These are phyloP conservation scores for Caenorhabditis afra DNA, from an alignment of 2,888 invertebrate genomes.

Conservation along the genomic window DNA sequence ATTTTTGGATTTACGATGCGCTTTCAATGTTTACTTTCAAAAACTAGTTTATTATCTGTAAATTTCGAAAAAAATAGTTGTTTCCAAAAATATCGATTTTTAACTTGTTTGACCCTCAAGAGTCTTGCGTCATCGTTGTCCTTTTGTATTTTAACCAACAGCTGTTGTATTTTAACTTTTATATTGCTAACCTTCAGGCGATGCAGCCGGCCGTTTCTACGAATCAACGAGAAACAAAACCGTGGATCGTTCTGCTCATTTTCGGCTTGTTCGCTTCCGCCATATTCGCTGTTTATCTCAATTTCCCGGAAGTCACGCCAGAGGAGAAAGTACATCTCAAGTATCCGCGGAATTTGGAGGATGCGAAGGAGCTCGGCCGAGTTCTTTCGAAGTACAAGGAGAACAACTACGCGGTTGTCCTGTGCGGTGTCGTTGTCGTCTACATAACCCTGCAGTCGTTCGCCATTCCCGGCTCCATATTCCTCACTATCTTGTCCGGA, in stretches of 20 bases:
- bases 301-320: constrained; percentile 83
- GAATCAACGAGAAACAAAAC: constrained; percentile 12
- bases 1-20: constrained; percentile 10
- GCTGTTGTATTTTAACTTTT: background rate
- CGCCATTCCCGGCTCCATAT: constrained; percentile 98
- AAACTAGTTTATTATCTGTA: too few relatives aligned
- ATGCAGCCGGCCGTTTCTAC: background rate
- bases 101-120: background rate
- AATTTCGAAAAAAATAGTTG: background rate
- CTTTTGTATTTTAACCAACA: background rate
- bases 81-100: constrained; percentile 1
- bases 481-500: constrained; percentile 95
- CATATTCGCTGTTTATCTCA: constrained; percentile 67
- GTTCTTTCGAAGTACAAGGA: constrained; percentile 93
- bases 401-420: constrained; percentile 87
- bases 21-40: background rate
- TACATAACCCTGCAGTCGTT: constrained; percentile 99
- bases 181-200: constrained; percentile 8
- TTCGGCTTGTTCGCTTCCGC: constrained; percentile 55
- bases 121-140: too few relatives aligned
- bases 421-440: constrained; percentile 90
- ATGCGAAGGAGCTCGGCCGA: constrained; percentile 93
- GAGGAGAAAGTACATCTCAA: constrained; percentile 90
- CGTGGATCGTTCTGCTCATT: constrained; percentile 49
- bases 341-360: constrained; percentile 93